Evolutionary conservation across 2,888 invertebrate genomes (phyloP).

Genomic region (Orthosia incerta): DNA sequence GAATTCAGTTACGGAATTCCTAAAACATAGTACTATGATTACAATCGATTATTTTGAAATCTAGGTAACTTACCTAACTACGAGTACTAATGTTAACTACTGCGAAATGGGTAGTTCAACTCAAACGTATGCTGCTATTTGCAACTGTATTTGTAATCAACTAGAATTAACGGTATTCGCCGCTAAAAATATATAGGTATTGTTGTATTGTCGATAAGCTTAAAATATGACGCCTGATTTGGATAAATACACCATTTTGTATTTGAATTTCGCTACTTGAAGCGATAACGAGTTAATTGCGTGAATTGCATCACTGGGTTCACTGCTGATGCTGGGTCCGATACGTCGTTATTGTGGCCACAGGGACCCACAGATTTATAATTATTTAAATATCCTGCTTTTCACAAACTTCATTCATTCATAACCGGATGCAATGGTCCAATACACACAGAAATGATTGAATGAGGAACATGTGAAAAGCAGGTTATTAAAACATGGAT

Average conservation of each 20-base stretch:
- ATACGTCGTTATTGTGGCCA: constrained; percentile 6
- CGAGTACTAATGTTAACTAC: constrained; percentile 1
- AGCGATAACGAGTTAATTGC: constrained; percentile 25
- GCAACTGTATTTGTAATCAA: constrained; percentile 27
- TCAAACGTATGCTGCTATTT: constrained; percentile 17
- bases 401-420: constrained; percentile 12
- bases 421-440: not conserved
- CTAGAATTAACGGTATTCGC: constrained; percentile 14
- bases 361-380: constrained; percentile 6
- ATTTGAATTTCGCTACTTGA: constrained; percentile 28
- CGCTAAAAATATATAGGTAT: constrained; percentile 9
- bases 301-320: not conserved
- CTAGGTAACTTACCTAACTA: constrained; percentile 8
- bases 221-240: constrained; percentile 37
- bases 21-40: constrained; percentile 10
- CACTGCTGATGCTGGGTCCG: not conserved
- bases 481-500: constrained; percentile 11
- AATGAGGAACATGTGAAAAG: constrained; percentile 30
- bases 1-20: not conserved
- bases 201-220: constrained; percentile 13
- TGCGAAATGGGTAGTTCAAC: constrained; percentile 9
- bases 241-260: constrained; percentile 39
- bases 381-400: constrained; percentile 25
- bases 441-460: not conserved
- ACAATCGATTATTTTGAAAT: constrained; percentile 42